Evolutionary conservation across 2,113 vertebrate genomes (phyloP), one percentile per base, ranked within the genome.

Genomic region (Orycteropus afer): DNA sequence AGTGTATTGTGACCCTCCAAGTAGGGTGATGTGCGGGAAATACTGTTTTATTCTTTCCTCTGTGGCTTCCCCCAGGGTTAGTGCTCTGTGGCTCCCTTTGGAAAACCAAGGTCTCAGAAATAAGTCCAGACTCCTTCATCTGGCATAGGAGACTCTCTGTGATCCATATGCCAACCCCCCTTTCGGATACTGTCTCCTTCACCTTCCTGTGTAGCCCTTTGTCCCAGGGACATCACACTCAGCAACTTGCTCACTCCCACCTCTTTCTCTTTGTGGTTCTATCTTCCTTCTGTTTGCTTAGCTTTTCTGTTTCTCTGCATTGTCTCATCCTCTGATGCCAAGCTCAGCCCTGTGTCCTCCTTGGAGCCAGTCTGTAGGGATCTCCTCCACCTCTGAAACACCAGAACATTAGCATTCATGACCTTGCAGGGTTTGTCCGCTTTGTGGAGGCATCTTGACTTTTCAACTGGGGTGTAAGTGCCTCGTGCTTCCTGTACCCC

Each of bases 181-280:
- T 55, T 20, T 61, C 23, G 63, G n/a, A n/a, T n/a, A n/a, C n/a
- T n/a, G n/a, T n/a, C 59, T 65, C 23, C n/a, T n/a, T n/a, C 51
- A 20, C 55, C 0, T 0, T 0, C 37, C 34, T 9, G 0, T 15
- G 45, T 57, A 29, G 65, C 15, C 8, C 53, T 53, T 27, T 57
- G 42, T 40, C 67, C 59, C 47, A 37, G 14, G 18, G 15, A 20
- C 32, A 4, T 25, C 79, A 78, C 42, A 13, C 7, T n/a, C 20
- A 0, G 1, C 53, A 3, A 23, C 47, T 77, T 7, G 1, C n/a
- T 51, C 61, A 2, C 25, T 59, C 61, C 67, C 37, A 27, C 69
- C 15, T 55, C 6, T 78, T n/a, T 42, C 29, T 37, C 40, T 92
- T 47, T 59, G 61, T 42, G 61, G 1, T 32, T 61, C 12, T 25